Percentiles rank a stretch among this genome's conserved stretches.
Conservation (phyloP, 2,888 invertebrate species). For the Hypolimnas misippus region DNA sequence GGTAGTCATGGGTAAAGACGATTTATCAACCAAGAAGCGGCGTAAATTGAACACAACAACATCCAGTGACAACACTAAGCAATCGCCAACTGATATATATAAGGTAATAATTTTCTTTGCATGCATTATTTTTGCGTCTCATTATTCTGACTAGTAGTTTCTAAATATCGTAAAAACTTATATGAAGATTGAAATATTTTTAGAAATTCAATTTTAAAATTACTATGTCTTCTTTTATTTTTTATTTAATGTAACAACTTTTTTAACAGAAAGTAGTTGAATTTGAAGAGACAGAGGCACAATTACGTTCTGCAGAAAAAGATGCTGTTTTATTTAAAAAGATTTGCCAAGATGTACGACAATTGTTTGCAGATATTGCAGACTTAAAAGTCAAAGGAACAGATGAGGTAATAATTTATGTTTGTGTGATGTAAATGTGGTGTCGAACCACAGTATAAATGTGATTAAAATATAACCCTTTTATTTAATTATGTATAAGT, state of each 20-base stretch:
- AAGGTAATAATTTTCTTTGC: constrained; percentile 70
- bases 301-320: constrained; percentile 85
- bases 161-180: too few species aligned
- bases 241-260: too few species aligned
- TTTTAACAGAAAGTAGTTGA: constrained; percentile 88
- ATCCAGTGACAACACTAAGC: constrained; percentile 66
- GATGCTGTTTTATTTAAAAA: constrained; percentile 88
- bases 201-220: too few species aligned
- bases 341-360: constrained; percentile 88
- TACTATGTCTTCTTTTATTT: too few species aligned
- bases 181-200: too few species aligned
- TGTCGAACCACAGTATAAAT: too few species aligned
- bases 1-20: constrained; percentile 73
- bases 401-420: constrained; percentile 70
- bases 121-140: too few species aligned
- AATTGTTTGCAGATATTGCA: constrained; percentile 87
- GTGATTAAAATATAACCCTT: too few species aligned
- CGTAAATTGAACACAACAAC: constrained; percentile 76
- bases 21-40: constrained; percentile 81
- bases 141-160: too few species aligned
- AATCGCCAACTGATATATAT: constrained; percentile 82
- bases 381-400: constrained; percentile 85
- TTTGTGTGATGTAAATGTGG: neutral
- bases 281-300: constrained; percentile 90
- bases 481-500: too few species aligned